A percentile compares a stretch with the other conserved stretches of the same genome.
These are phyloP conservation scores for Rallus limicola DNA, from an alignment of 2,113 vertebrate species.

Conservation along the genomic window DNA sequence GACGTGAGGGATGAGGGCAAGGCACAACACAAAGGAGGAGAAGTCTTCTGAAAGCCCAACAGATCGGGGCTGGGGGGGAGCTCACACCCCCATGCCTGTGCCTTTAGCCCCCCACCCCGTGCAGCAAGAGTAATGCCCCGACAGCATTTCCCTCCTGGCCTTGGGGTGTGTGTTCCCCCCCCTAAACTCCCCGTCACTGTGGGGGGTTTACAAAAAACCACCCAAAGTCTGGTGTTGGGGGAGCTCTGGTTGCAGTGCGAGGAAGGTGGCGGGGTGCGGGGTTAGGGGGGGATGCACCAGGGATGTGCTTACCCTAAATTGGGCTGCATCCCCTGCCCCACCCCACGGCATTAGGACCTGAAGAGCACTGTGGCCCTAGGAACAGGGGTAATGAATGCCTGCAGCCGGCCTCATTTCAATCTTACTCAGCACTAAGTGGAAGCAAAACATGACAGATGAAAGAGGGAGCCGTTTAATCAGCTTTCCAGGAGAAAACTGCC, in stretches of 20 bases:
- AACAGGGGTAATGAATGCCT: slow-evolving; percentile 34
- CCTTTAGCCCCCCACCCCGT: too few relatives aligned
- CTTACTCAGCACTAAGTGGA: slow-evolving; percentile 53
- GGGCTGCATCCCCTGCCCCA: neutral
- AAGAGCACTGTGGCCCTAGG: slow-evolving; percentile 22
- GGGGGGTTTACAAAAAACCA: too few relatives aligned
- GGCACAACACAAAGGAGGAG: too few relatives aligned
- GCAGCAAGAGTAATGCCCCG: neutral
- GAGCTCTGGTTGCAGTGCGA: neutral
- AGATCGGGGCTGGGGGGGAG: neutral
- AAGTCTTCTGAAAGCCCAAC: neutral
- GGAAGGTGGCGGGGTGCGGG: neutral
- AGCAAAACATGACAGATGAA: slow-evolving; percentile 57
- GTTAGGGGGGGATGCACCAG: accelerated
- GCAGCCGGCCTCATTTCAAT: slow-evolving; percentile 3
- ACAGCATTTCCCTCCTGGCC: neutral
- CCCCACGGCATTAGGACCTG: neutral
- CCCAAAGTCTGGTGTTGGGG: too few relatives aligned
- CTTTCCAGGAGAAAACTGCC: slow-evolving; percentile 45
- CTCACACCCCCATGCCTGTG: neutral
- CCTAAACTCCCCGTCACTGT: too few relatives aligned
- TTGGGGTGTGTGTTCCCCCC: neutral
- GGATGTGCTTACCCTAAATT: neutral
- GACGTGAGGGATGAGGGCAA: neutral
- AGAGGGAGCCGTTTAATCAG: slow-evolving; percentile 48